These are phyloP conservation scores for Aix galericulata DNA, from an alignment of 2,113 vertebrate genomes.

Conservation along the genomic window DNA sequence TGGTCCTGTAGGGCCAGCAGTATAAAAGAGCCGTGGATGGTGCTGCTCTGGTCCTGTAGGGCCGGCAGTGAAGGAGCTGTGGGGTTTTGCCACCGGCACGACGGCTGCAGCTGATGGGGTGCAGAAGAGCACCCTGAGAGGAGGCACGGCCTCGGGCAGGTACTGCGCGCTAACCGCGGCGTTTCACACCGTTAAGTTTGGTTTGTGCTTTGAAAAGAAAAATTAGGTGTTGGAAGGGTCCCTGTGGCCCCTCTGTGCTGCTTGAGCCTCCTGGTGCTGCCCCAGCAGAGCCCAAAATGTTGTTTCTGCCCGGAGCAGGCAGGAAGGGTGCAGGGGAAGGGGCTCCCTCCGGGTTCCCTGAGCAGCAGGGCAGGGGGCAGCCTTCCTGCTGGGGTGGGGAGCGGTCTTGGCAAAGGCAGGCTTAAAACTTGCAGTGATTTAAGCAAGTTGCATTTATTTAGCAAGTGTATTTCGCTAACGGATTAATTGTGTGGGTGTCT, in stretches of 20 bases:
- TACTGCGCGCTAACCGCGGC: fast-evolving
- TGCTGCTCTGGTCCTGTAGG: no score
- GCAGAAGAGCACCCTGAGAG: background rate
- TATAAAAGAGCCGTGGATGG: no score
- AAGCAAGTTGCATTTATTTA: background rate
- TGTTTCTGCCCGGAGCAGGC: fast-evolving
- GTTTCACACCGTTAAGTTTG: fast-evolving
- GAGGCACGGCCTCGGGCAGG: background rate
- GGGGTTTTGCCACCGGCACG: no score
- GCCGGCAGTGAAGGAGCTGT: background rate
- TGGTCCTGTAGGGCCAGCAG: no score
- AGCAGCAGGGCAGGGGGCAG: background rate
- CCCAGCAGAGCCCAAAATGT: background rate
- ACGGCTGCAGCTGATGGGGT: no score
- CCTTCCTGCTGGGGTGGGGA: background rate
- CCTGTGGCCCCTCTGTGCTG: no score
- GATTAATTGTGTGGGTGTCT: constrained; percentile 50
- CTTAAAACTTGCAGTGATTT: background rate
- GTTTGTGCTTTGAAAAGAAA: background rate
- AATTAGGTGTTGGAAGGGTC: background rate
- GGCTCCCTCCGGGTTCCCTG: background rate
- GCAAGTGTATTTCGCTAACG: background rate
- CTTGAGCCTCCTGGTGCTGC: no score
- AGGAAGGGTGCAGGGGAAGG: background rate
- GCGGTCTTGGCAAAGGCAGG: background rate